Evolutionary conservation across 2,888 invertebrate genomes (phyloP), one percentile per base, ranked within the genome.

Genomic region (Aphidoletes aphidimyza): DNA sequence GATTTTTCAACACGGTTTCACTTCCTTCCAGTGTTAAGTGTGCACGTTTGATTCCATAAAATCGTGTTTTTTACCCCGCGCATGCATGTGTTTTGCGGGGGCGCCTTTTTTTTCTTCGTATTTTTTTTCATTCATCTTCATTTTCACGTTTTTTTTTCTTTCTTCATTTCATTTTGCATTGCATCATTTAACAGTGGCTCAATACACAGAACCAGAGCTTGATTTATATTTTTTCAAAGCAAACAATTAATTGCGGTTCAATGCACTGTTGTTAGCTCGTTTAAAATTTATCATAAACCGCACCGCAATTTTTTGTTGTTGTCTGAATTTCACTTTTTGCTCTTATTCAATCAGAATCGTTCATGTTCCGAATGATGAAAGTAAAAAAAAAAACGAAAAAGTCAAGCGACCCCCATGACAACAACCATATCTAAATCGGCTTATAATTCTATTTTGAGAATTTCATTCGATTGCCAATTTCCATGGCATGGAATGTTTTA

Each of bases 1-100:
- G 81, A 36, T 37, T 81, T 81, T 81, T 36, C 37, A 37, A 37
- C 81, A 37, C 81, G 81, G 81, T 81, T 37, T 81, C 37, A 37
- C 81, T 81, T 81, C 81, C 81, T 37, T 37, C 36, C 81, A 81
- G 81, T 81, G 81, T 81, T 81, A 81, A 81, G 81, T 81, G 81
- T 14, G 81, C 37, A 19, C 81, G 9, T 81, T 81, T 37, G 19
- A n/a, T 81, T 22, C 22, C n/a, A n/a, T 36, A 17, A 78, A 36
- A 36, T 81, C 17, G 9, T 69, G 5, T 34, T 30, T 69, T 69
- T 42, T 42, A 6, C 30, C 0, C 69, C 22, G 3, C 30, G 30
- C n/a, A 69, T 69, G 17, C n/a, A 19, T 69, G 14, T 69, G 17
- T 14, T 69, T 69, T 69, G 69, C 22, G 69, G 34, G 26, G 54